These are phyloP conservation scores for Drosophila meridionalis DNA, from an alignment of 2,888 invertebrate species.

Conservation along the genomic window DNA sequence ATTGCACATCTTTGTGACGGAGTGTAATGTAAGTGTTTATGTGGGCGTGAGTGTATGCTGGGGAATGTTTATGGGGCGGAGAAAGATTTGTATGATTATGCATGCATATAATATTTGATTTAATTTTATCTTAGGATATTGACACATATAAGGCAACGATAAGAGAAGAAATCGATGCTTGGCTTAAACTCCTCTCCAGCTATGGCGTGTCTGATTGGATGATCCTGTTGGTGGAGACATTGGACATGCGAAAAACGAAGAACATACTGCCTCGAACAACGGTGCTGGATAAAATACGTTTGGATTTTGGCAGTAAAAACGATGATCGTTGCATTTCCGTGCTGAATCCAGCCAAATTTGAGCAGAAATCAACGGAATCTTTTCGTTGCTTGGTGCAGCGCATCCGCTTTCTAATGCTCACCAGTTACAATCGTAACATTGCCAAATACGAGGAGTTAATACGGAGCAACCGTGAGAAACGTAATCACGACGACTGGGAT, in stretches of 20 bases:
- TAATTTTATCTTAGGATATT: constrained; percentile 89
- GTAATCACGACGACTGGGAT: constrained; percentile 96
- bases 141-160: constrained; percentile 95
- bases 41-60: not conserved
- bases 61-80: not conserved
- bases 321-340: constrained; percentile 95
- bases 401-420: constrained; percentile 90
- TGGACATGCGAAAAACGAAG: constrained; percentile 95
- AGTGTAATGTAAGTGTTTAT: constrained; percentile 90
- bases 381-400: constrained; percentile 94
- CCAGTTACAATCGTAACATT: constrained; percentile 94
- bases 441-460: constrained; percentile 95
- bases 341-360: constrained; percentile 95
- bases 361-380: constrained; percentile 95
- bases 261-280: constrained; percentile 96
- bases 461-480: constrained; percentile 94
- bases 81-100: too few species aligned
- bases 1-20: constrained; percentile 97
- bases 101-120: too few species aligned
- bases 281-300: constrained; percentile 96
- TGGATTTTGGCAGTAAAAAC: constrained; percentile 96
- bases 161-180: constrained; percentile 95
- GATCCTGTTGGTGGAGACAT: constrained; percentile 95
- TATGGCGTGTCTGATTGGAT: constrained; percentile 95
- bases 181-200: constrained; percentile 92